Conservation (phyloP, 2,797 vertebrate genomes). For the Manis javanica region DNA sequence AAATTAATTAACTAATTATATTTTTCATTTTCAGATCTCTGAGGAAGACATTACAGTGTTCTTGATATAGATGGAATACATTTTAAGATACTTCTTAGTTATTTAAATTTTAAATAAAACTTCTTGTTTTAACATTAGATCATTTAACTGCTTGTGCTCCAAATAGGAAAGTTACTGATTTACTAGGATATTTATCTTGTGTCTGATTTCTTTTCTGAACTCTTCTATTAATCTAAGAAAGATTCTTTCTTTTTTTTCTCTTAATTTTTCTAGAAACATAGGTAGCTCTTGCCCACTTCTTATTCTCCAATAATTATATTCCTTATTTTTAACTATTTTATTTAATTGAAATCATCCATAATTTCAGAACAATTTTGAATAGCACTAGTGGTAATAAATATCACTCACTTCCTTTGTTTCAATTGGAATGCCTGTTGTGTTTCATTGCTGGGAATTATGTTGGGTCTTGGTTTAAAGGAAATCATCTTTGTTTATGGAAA, state of each 20-base stretch:
- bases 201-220: not conserved
- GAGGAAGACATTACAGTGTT: not conserved
- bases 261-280: not conserved
- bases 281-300: not conserved
- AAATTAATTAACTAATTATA: not conserved
- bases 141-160: not conserved
- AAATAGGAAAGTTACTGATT: not conserved
- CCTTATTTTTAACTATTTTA: conserved; percentile 24
- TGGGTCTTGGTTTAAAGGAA: not conserved
- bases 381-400: not conserved
- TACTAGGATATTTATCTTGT: not conserved
- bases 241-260: not conserved
- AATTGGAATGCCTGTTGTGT: not conserved
- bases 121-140: not conserved
- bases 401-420: not conserved
- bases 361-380: conserved; percentile 26
- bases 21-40: not conserved
- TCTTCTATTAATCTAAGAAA: not conserved
- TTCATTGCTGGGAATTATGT: not conserved
- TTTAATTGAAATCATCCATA: not conserved
- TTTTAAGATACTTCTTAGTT: not conserved
- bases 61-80: not conserved
- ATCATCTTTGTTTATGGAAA: not conserved
- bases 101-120: conserved; percentile 45
- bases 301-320: not conserved